phyloP scores from a whole-genome alignment of 2,888 invertebrate species.

The Omphaloscelis lunosa region DNA sequence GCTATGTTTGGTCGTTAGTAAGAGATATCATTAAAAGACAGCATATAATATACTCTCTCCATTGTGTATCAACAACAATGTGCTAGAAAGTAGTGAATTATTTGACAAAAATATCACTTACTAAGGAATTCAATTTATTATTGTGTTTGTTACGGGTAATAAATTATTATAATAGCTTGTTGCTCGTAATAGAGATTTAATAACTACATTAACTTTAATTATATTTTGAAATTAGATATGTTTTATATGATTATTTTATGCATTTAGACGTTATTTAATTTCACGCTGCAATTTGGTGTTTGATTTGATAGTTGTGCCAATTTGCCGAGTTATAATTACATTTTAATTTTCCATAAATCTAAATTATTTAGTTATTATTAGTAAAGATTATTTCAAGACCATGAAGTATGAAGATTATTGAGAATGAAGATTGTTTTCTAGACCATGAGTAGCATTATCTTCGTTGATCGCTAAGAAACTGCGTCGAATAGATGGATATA shows the following conservation, averaged over 20 bases:
- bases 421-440: no score
- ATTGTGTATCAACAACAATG: constrained; percentile 51
- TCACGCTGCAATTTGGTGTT: not conserved
- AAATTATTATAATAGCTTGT: constrained; percentile 18
- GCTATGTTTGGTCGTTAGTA: constrained; percentile 24
- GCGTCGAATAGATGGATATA: no score
- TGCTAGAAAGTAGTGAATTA: constrained; percentile 23
- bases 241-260: constrained; percentile 17
- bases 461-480: no score
- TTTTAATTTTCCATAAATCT: not conserved
- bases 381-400: not conserved
- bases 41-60: constrained; percentile 48
- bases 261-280: constrained; percentile 1
- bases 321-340: not conserved
- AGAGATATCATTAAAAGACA: constrained; percentile 31
- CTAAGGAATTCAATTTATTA: constrained; percentile 12
- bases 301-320: not conserved
- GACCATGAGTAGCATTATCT: no score
- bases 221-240: constrained; percentile 3
- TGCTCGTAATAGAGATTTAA: constrained; percentile 8
- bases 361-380: not conserved
- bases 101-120: constrained; percentile 24
- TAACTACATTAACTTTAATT: constrained; percentile 25
- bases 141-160: constrained; percentile 25
- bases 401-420: no score